These are phyloP conservation scores for Xiphias gladius DNA, from an alignment of 2,113 vertebrate species.

Conservation along the genomic window DNA sequence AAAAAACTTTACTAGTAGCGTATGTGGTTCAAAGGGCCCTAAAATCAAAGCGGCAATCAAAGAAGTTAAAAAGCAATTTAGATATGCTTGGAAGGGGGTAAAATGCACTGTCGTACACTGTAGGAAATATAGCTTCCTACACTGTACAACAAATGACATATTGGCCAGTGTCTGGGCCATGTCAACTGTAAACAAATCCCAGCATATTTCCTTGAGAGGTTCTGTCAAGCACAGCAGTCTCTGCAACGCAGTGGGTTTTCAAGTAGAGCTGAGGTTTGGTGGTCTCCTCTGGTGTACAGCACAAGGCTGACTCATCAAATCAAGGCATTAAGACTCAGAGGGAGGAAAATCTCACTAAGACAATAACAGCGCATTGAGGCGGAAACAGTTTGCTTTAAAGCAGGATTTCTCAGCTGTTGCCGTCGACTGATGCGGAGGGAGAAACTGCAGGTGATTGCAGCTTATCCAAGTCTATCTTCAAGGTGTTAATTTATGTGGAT, in stretches of 20 bases:
- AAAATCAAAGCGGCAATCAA: constrained; percentile 40
- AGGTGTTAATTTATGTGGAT: constrained; percentile 64
- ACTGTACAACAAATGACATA: background rate
- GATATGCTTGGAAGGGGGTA: background rate
- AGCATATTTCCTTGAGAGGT: constrained; percentile 11
- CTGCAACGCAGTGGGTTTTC: constrained; percentile 37
- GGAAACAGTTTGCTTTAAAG: constrained; percentile 32
- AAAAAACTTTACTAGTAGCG: constrained; percentile 29
- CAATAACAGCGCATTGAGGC: constrained; percentile 39
- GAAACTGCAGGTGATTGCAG: constrained; percentile 59
- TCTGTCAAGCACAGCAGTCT: constrained; percentile 20
- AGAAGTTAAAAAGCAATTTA: constrained; percentile 35
- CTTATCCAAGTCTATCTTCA: constrained; percentile 27
- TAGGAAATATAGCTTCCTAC: background rate
- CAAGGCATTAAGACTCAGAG: constrained; percentile 29
- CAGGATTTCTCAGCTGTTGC: constrained; percentile 17
- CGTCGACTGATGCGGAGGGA: background rate
- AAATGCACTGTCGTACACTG: too few species aligned
- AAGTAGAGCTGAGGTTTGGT: constrained; percentile 28
- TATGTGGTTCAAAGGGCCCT: constrained; percentile 35
- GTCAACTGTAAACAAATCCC: constrained; percentile 12
- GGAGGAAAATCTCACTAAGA: constrained; percentile 49
- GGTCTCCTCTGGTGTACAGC: constrained; percentile 40
- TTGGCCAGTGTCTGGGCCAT: background rate
- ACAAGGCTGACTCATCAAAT: constrained; percentile 67